These are phyloP conservation scores for Empidonax traillii DNA, from an alignment of 2,113 vertebrate species.

Conservation along the genomic window DNA sequence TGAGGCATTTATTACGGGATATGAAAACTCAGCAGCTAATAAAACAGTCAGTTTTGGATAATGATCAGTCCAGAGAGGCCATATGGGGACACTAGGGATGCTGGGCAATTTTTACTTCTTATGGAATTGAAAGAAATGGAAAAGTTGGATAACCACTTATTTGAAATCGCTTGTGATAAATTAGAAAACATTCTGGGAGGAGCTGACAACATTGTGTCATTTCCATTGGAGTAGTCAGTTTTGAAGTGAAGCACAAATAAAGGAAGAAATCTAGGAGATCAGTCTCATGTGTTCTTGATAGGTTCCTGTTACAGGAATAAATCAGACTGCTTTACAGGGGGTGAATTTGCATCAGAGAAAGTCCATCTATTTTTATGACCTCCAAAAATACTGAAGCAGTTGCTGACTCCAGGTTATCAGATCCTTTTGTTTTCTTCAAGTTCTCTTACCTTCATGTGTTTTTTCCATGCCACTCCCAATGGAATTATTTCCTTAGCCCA, in stretches of 20 bases:
- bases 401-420: not conserved
- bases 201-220: constrained; percentile 16
- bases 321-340: not conserved
- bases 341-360: not conserved
- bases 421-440: constrained; percentile 18
- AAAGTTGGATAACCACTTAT: constrained; percentile 23
- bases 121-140: constrained; percentile 59
- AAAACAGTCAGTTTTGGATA: constrained; percentile 53
- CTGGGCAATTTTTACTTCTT: constrained; percentile 53
- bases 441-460: constrained; percentile 10
- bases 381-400: not conserved
- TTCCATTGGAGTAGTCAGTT: constrained; percentile 53
- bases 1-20: constrained; percentile 1
- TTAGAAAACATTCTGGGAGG: constrained; percentile 39
- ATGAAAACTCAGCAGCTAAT: constrained; percentile 54
- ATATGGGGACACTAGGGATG: constrained; percentile 44
- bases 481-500: not conserved
- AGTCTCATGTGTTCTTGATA: not conserved
- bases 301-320: not conserved
- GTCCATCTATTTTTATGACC: not conserved
- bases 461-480: constrained; percentile 30
- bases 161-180: constrained; percentile 49
- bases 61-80: constrained; percentile 52
- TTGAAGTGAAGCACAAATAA: not conserved
- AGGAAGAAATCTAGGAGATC: not conserved